Evolutionary conservation across 2,888 invertebrate genomes (phyloP).

Genomic region (Drosophila gaucha): DNA sequence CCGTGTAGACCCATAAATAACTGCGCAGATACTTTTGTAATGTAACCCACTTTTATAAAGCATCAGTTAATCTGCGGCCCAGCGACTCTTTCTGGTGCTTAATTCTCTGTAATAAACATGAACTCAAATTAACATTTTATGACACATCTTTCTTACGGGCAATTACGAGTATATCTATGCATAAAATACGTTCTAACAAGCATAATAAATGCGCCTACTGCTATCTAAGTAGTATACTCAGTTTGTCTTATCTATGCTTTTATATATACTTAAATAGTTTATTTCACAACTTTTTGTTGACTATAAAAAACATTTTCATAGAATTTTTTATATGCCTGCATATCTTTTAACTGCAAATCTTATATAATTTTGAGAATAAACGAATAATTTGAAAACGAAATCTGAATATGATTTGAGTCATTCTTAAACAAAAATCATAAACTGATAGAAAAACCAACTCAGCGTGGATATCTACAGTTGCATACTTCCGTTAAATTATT

Average conservation of each 20-base stretch:
- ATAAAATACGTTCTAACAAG: conserved; percentile 1
- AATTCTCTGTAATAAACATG: conserved; percentile 48
- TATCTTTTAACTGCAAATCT: no score
- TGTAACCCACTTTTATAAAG: conserved; percentile 33
- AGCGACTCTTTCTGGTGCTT: conserved; percentile 48
- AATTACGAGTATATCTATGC: conserved; percentile 12
- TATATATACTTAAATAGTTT: neutral
- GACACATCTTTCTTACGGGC: conserved; percentile 18
- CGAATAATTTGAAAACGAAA: no score
- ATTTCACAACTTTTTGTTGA: neutral
- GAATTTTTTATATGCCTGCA: no score
- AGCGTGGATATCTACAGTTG: no score
- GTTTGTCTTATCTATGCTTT: conserved; percentile 3
- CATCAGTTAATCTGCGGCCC: conserved; percentile 44
- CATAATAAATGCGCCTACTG: conserved; percentile 3
- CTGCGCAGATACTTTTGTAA: conserved; percentile 38
- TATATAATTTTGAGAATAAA: no score
- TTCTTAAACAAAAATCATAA: no score
- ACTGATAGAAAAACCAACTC: no score
- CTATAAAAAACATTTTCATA: neutral
- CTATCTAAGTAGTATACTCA: conserved; percentile 6
- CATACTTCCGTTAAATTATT: no score
- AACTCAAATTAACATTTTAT: conserved; percentile 63
- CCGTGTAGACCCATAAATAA: conserved; percentile 65
- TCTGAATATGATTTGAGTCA: no score